These are phyloP conservation scores for Fopius arisanus DNA, from an alignment of 1,140 invertebrate species.

Conservation along the genomic window DNA sequence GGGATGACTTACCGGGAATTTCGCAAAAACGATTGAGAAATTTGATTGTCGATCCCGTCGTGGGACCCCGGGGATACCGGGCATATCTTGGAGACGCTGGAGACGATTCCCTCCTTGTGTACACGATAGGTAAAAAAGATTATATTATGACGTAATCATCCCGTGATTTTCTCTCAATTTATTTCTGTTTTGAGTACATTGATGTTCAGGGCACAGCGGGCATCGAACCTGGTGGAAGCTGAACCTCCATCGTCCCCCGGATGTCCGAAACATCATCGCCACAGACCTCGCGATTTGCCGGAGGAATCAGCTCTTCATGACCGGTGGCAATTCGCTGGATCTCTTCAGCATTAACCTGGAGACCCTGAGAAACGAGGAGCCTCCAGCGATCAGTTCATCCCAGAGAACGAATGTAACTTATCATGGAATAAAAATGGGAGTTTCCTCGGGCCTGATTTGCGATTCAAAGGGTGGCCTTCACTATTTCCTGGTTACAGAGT, in stretches of 20 bases:
- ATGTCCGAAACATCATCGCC: conserved; percentile 32
- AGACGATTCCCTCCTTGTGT: conserved; percentile 43
- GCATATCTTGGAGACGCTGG: conserved; percentile 43
- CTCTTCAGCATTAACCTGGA: conserved; percentile 42
- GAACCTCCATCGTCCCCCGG: conserved; percentile 25
- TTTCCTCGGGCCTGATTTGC: conserved; percentile 40
- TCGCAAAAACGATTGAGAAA: conserved; percentile 29
- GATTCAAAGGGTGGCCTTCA: conserved; percentile 46
- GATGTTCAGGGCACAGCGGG: conserved; percentile 19
- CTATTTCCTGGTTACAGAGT: conserved; percentile 46
- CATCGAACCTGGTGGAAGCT: conserved; percentile 44
- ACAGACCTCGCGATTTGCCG: conserved; percentile 42
- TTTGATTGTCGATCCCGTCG: conserved; percentile 36
- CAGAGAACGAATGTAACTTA: conserved; percentile 15
- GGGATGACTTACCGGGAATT: conserved; percentile 30
- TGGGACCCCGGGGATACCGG: conserved; percentile 26
- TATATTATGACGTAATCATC: no score
- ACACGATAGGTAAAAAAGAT: conserved; percentile 31
- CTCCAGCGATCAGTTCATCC: neutral
- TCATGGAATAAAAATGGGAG: conserved; percentile 45
- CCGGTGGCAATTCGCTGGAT: conserved; percentile 33
- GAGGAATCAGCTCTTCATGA: conserved; percentile 40
- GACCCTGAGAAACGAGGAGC: neutral
- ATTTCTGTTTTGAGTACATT: neutral
- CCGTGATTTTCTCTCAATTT: no score